Evolutionary conservation across 2,113 vertebrate species (phyloP).

Genomic region (rat (Rattus norvegicus)): GRCr8 NC_086024.1:83134001-83134500

Average conservation of each 20-base stretch:
- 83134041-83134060: background rate
- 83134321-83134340: background rate
- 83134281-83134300: background rate
- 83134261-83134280: background rate
- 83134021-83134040: background rate
- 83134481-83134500: background rate
- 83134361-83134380: constrained; percentile 32
- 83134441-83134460: background rate
- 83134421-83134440: background rate
- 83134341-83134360: background rate
- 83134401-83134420: background rate
- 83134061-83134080: background rate
- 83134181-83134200: background rate
- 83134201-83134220: no score
- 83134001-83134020: background rate
- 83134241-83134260: background rate
- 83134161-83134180: background rate
- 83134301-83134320: background rate
- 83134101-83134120: background rate
- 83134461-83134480: background rate
- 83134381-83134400: background rate
- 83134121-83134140: background rate
- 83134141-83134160: background rate
- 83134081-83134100: background rate
- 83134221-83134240: background rate